Base-by-base conservation (phyloP, 2,888 invertebrate species). In the Prosopocoilus inquinatus region DNA sequence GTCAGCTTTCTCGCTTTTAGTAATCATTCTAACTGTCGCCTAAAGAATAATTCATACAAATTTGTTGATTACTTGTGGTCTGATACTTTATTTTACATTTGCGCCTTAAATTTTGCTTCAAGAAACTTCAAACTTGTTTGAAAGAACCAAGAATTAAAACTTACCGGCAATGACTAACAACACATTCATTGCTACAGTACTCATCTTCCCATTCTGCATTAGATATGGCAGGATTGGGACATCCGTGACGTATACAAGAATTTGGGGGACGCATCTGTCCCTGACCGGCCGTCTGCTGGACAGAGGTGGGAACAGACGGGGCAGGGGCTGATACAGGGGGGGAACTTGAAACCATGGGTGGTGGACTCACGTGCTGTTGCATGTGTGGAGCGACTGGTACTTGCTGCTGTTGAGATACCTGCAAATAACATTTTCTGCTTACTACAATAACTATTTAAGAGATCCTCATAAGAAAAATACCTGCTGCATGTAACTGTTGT, bases 161-260 rank as follows among this genome's bases (percentile, higher is more conserved):
- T 53, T 75, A 87, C 88, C 94, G 90, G 87, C 96, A 96, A 79
- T 96, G 96, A 77, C 89, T 91, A 75, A 95, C 93, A 63, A 96
- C 96, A 80, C 96, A 96, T 78, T 96, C 94, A 79, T 94, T 95
- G 79, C 94, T 94, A 82, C 96, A 96, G 78, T 95, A 96, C 77
- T 96, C 96, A 75, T 93, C 93, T 77, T 96, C 96, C 96, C 96
- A 96, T 79, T 94, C 94, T 62, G 89, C 88, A 80, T 91, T 94
- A 64, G 92, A 87, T 69, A 94, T 88, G 62, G 95, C 94, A 43
- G 88, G 88, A 79, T 96, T 96, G 61, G 88, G 87, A 78, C 96
- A 96, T 64, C 94, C 94, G 70, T 89, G 89, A 59, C 95, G 88
- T 70, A 93, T 91, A 79, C 93, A 94, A 56, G 88, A 84, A 58